These are phyloP conservation scores for Aphis gossypii DNA, from an alignment of 1,140 invertebrate species.

Conservation along the genomic window DNA sequence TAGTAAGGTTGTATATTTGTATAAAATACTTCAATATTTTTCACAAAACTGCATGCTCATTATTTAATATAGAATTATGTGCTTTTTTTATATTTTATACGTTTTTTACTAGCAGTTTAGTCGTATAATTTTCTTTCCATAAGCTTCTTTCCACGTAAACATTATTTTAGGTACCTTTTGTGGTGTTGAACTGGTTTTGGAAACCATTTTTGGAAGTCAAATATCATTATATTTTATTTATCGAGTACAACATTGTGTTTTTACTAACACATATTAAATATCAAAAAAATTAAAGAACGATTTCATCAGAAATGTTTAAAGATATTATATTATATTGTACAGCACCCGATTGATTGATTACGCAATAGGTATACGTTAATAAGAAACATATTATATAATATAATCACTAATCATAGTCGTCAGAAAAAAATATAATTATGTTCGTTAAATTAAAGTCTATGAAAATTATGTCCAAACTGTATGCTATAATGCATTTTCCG, in stretches of 20 bases:
- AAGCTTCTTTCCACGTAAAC: no score
- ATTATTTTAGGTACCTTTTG: no score
- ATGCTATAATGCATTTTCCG: background rate
- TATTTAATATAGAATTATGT: background rate
- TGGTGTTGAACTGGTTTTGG: no score
- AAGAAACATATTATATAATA: no score
- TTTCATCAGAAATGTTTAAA: background rate
- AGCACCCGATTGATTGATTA: background rate
- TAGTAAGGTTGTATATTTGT: background rate
- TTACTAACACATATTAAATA: background rate
- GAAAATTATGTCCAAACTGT: background rate
- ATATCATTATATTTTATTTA: background rate
- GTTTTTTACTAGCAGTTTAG: no score
- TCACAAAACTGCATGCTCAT: background rate
- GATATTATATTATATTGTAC: background rate
- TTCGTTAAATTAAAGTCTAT: background rate
- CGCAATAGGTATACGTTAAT: background rate
- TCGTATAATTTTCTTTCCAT: no score
- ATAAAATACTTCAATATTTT: background rate
- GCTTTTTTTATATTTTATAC: no score
- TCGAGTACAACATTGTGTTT: background rate
- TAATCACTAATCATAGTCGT: background rate
- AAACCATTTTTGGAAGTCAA: no score
- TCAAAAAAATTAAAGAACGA: background rate
- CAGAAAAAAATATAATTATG: background rate